Evolutionary conservation across 2,797 vertebrate genomes (phyloP), one percentile per base, ranked within the genome.

Genomic region (Salarias fasciatus): DNA sequence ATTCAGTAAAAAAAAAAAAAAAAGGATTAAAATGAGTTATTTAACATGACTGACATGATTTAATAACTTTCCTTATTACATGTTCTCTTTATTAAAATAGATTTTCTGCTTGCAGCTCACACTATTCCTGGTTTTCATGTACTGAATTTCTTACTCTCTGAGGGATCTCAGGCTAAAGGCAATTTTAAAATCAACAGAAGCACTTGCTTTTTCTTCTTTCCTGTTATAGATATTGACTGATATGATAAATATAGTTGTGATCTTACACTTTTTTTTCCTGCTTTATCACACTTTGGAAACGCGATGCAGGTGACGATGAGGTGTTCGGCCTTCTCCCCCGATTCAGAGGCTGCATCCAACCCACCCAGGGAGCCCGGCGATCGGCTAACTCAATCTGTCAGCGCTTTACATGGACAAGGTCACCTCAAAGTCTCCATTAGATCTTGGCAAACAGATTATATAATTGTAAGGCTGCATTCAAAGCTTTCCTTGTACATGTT

Each of bases 401-500:
- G 54, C 53, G 63, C 50, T 74, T 18, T 50, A 68, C 60, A 67
- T 63, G 69, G 41, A 69, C 61, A 77, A 79, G 83, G 79, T 82
- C 79, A 68, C 74, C 69, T 84, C 60, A 76, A 77, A 83, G 84
- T 82, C 73, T 86, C 67, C 60, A 45, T 77, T 71, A 75, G 69
- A 81, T 84, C 75, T 79, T 71, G 66, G 76, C 65, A 79, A 85
- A 79, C 58, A 65, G 66, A 80, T 86, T 81, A 86, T 69, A 81
- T 84, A 86, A 86, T 76, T 83, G 66, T 60, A 53, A 75, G 51
- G 68, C 73, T 66, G 77, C 55, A 82, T 82, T 65, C 73, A 79
- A 87, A 85, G 82, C 78, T 74, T 75, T 72, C 64, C 70, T 71
- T 77, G 79, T 80, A 76, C 72, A 82, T 44, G 57, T 76, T 87